Base-by-base conservation (phyloP, 2,888 invertebrate genomes). In the Auanema freiburgensis region DNA sequence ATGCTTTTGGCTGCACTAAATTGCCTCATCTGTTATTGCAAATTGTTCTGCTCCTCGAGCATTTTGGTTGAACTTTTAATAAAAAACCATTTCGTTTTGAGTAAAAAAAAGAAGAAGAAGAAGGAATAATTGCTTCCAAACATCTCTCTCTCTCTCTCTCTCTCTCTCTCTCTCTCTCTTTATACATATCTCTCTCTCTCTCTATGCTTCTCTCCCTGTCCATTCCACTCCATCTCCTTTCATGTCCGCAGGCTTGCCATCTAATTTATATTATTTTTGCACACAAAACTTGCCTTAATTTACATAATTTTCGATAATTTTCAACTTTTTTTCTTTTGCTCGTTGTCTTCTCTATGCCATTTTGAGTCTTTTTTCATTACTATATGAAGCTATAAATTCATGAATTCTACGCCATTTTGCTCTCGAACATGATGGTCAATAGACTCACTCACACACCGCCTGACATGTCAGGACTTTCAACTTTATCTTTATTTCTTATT, bases 121-220 rank as follows among this genome's bases (percentile, higher is more conserved):
- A n/a, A 2, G 24, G 18, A 51, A 18, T n/a, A 24, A 14, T 14
- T 23, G 14, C 14, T 24, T 51, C 18, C 18, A 14, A 5, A 14
- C 63, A 50, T 42, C 16, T 46, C 55, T 62, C 25, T 50, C 53
- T 25, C 51, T 63, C 50, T 50, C 51, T 57, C 10, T 23, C 52
- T 11, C 43, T 44, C 61, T 40, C 41, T 46, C 24, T 55, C 46
- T 25, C 49, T 23, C 33, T 50, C 46, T 58, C 24, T 46, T 55
- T n/a, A n/a, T n/a, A n/a, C n/a, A n/a, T n/a, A n/a, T n/a, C n/a
- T 25, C n/a, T 51, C 46, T 14, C 42, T 25, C 21, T 25, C 21
- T 57, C 57, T 18, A 11, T 21, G 3, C 24, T 16, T n/a, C 40
- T n/a, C 46, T 25, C 1, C 49, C 53, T 25, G 24, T 54, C 50